Conservation (phyloP, 1,140 invertebrate species). For the Apis dorsata region DNA sequence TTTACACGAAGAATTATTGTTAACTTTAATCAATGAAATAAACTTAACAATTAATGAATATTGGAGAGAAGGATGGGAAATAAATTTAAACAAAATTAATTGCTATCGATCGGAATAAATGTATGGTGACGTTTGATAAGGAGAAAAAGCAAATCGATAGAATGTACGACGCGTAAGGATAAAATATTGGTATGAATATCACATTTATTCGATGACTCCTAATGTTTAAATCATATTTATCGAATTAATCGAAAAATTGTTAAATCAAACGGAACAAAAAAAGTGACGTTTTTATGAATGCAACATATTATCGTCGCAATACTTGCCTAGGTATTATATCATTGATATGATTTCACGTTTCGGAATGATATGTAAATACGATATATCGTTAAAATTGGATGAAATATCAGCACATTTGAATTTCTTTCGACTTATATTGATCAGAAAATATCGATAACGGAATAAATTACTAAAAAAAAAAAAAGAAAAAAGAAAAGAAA, state of each 20-base stretch:
- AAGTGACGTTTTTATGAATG: background rate
- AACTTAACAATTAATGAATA: background rate
- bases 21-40: too few relatives aligned
- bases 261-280: background rate
- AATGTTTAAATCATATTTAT: constrained; percentile 10
- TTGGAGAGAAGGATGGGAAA: background rate
- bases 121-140: too few relatives aligned
- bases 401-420: background rate
- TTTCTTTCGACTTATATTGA: too few relatives aligned
- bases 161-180: background rate
- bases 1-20: too few relatives aligned
- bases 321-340: too few relatives aligned
- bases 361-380: background rate
- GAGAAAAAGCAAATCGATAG: background rate
- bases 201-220: background rate
- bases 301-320: background rate
- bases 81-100: background rate
- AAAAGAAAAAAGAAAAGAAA: too few relatives aligned
- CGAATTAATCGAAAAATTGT: constrained; percentile 1
- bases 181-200: background rate
- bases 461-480: too few relatives aligned
- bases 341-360: background rate
- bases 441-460: too few relatives aligned
- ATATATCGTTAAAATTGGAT: background rate
- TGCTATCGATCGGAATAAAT: background rate